Conservation (phyloP, 2,888 invertebrate genomes). For the Heteromurus nitidus region DNA sequence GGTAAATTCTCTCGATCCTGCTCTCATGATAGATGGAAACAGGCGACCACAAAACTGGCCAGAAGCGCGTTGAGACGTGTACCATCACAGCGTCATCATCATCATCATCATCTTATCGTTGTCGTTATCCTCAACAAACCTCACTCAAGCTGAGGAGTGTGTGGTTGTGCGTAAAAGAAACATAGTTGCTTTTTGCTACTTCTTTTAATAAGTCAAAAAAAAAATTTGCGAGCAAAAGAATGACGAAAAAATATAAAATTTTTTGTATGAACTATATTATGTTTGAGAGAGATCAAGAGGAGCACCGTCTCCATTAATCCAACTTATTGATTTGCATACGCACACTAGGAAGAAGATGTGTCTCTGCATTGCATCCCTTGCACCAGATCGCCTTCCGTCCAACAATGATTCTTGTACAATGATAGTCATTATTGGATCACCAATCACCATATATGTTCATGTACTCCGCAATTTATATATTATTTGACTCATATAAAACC, state of each 20-base stretch:
- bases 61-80: conserved; percentile 55
- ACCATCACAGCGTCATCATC: conserved; percentile 35
- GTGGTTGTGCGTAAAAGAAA: background rate
- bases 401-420: conserved; percentile 52
- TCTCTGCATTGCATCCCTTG: conserved; percentile 38
- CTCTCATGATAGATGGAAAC: conserved; percentile 41
- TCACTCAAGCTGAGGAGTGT: background rate
- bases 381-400: conserved; percentile 61
- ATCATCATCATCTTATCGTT: conserved; percentile 17
- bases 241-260: conserved; percentile 14
- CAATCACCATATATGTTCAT: background rate
- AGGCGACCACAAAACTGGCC: conserved; percentile 43
- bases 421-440: background rate
- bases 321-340: conserved; percentile 57
- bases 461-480: background rate
- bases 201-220: background rate
- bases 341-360: conserved; percentile 60
- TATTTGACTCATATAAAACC: conserved; percentile 4
- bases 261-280: conserved; percentile 36
- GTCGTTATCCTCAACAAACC: background rate
- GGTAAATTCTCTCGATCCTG: conserved; percentile 30
- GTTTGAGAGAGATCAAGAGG: conserved; percentile 23
- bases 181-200: background rate
- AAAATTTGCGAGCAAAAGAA: background rate
- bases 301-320: conserved; percentile 35